Evolutionary conservation across 2,797 vertebrate genomes (phyloP).

Genomic region (Cynodonichthys magdalenae): DNA sequence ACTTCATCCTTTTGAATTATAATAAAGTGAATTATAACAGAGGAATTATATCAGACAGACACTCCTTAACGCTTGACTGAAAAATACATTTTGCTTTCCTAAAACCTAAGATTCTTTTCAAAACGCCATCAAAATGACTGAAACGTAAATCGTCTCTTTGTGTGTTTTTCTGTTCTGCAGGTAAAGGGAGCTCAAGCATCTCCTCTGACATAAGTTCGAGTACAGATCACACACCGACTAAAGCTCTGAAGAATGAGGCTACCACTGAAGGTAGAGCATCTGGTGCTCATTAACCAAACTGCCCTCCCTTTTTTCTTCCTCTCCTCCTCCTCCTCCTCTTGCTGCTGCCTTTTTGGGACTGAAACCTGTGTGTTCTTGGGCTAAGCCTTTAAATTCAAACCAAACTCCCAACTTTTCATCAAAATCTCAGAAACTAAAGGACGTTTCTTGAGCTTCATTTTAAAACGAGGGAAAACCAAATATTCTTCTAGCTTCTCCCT

Average conservation of each 20-base stretch:
- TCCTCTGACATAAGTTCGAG: conserved; percentile 99
- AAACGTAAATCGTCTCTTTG: not conserved
- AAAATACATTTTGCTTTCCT: not conserved
- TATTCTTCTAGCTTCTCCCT: conserved; percentile 60
- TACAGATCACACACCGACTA: conserved; percentile 96
- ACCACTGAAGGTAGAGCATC: conserved; percentile 95
- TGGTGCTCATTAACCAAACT: conserved; percentile 83
- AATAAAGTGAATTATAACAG: conserved; percentile 26
- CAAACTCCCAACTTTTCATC: conserved; percentile 75
- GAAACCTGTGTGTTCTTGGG: conserved; percentile 73
- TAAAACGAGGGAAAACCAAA: conserved; percentile 31
- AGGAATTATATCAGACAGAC: conserved; percentile 27
- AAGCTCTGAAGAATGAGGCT: conserved; percentile 95
- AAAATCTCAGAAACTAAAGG: conserved; percentile 56
- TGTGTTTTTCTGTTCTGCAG: conserved; percentile 74
- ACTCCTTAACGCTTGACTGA: conserved; percentile 5
- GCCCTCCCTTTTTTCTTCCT: conserved; percentile 44
- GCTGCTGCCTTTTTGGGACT: conserved; percentile 77
- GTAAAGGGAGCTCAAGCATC: conserved; percentile 99
- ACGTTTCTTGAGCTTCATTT: conserved; percentile 61
- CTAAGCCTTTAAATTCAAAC: conserved; percentile 79
- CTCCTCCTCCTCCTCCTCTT: conserved; percentile 16
- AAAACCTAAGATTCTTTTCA: not conserved
- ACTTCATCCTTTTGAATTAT: conserved; percentile 30
- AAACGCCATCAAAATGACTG: not conserved